Conservation (phyloP, 1,140 invertebrate species). For the Calosoma granatense region DNA sequence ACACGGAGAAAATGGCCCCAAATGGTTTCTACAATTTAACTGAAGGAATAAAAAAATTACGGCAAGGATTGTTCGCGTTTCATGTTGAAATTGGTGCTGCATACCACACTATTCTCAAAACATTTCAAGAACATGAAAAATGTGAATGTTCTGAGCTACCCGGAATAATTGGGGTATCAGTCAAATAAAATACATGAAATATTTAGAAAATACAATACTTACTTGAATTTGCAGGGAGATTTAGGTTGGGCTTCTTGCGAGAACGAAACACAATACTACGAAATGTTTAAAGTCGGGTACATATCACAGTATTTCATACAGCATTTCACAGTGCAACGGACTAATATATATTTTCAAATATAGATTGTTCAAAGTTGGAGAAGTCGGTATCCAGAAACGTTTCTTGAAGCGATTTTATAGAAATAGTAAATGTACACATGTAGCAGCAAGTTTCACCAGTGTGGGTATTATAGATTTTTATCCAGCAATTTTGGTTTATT, state of each 20-base stretch:
- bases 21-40: background rate
- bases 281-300: background rate
- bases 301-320: background rate
- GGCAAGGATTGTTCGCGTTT: background rate
- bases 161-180: background rate
- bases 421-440: background rate
- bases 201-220: background rate
- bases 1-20: background rate
- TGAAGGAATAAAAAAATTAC: background rate
- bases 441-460: background rate
- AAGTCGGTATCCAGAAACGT: background rate
- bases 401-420: background rate
- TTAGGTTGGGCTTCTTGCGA: background rate
- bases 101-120: background rate
- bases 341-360: background rate
- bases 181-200: background rate
- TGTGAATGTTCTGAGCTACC: background rate
- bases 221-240: background rate
- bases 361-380: background rate
- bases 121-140: slow-evolving; percentile 2
- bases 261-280: background rate
- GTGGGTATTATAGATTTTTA: slow-evolving; percentile 1
- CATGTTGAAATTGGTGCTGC: background rate
- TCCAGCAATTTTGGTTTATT: background rate
- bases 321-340: background rate